Conservation (phyloP, 2,888 invertebrate genomes). For the Andrena bicolor region DNA sequence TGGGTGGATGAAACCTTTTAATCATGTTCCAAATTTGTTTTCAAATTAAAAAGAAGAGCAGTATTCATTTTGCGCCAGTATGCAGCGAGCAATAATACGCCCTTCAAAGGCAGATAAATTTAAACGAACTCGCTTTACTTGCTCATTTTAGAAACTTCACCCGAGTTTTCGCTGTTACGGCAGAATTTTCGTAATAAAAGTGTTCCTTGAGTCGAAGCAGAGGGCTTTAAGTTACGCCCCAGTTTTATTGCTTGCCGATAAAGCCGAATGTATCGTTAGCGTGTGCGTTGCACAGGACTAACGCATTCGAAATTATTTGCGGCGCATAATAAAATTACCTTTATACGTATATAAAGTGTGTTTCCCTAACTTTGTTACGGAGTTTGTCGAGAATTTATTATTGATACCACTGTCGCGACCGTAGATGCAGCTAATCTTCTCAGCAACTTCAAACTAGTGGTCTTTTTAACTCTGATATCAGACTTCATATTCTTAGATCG, state of each 20-base stretch:
- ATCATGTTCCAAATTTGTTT: background rate
- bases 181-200: constrained; percentile 30
- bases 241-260: constrained; percentile 31
- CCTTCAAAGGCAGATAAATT: background rate
- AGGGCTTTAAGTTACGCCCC: constrained; percentile 36
- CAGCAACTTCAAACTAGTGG: background rate
- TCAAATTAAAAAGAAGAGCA: background rate
- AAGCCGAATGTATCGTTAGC: constrained; percentile 4
- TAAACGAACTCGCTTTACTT: background rate
- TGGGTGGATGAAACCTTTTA: no score
- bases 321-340: background rate
- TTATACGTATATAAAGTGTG: background rate
- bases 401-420: background rate
- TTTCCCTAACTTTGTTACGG: background rate
- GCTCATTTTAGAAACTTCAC: constrained; percentile 7
- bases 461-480: no score
- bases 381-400: background rate
- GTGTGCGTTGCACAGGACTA: background rate
- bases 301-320: constrained; percentile 26
- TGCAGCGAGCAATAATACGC: background rate
- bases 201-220: constrained; percentile 11
- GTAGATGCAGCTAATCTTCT: background rate
- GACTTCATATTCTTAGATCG: no score
- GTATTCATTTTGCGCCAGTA: no score
- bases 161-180: constrained; percentile 7